Evolutionary conservation across 2,888 invertebrate species (phyloP).

Genomic region (Pollenia amentaria): DNA sequence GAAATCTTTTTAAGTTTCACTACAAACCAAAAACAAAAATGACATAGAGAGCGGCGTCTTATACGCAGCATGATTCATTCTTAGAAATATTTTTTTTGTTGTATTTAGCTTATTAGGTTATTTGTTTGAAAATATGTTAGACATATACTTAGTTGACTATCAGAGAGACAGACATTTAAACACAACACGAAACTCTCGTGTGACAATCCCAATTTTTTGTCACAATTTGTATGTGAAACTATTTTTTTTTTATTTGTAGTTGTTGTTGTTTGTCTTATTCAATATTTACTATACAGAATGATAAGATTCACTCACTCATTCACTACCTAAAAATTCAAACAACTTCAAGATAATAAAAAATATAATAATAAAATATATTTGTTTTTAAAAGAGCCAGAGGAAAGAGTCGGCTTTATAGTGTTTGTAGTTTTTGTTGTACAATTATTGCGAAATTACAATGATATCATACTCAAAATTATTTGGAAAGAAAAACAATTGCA

Average conservation of each 20-base stretch:
- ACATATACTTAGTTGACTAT: slow-evolving; percentile 20
- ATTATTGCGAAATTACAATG: slow-evolving; percentile 57
- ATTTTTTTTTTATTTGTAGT: slow-evolving; percentile 20
- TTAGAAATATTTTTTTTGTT: slow-evolving; percentile 55
- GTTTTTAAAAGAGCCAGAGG: slow-evolving; percentile 16
- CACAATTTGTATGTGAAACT: slow-evolving; percentile 59
- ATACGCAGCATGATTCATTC: slow-evolving; percentile 74
- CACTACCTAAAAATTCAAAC: slow-evolving; percentile 42
- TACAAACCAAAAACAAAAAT: slow-evolving; percentile 13
- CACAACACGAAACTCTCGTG: slow-evolving; percentile 49
- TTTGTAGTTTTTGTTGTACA: slow-evolving; percentile 23
- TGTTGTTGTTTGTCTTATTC: slow-evolving; percentile 1
- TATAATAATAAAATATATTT: neutral
- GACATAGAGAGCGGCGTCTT: slow-evolving; percentile 66
- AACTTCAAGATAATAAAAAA: slow-evolving; percentile 41
- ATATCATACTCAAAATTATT: slow-evolving; percentile 23
- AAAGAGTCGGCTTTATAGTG: neutral
- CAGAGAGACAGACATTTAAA: slow-evolving; percentile 32
- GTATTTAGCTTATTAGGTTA: slow-evolving; percentile 38
- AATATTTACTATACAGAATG: slow-evolving; percentile 46
- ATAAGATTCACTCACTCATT: slow-evolving; percentile 49
- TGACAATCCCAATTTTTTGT: slow-evolving; percentile 69
- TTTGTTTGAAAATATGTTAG: slow-evolving; percentile 46
- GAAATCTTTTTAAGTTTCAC: slow-evolving; percentile 40
- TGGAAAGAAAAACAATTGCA: neutral